A percentile compares a stretch with the other conserved stretches of the same genome.
These are phyloP conservation scores for Tangara arthus DNA, from an alignment of 2,797 vertebrate species.

Conservation along the genomic window DNA sequence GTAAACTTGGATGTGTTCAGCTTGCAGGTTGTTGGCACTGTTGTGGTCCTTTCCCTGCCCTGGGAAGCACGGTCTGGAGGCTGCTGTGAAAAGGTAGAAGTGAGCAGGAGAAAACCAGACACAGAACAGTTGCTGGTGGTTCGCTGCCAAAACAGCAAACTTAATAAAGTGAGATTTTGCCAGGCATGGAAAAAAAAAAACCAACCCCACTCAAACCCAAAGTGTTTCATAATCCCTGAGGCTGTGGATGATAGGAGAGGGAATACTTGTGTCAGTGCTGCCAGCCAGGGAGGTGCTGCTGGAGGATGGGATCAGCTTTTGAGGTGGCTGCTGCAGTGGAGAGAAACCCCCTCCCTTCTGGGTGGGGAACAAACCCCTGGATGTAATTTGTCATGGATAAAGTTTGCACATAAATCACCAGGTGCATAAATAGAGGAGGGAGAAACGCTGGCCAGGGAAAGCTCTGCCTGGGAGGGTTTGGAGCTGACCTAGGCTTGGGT, in stretches of 20 bases:
- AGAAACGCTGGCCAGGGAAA: background rate
- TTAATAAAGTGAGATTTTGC: constrained; percentile 56
- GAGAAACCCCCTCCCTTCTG: background rate
- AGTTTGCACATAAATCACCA: background rate
- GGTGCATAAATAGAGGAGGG: background rate
- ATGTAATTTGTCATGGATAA: background rate
- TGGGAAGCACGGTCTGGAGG: background rate
- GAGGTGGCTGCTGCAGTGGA: background rate
- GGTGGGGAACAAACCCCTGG: background rate
- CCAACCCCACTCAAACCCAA: background rate
- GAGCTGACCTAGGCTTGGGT: background rate
- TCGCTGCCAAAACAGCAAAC: constrained; percentile 20
- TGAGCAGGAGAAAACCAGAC: constrained; percentile 41
- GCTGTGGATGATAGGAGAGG: background rate
- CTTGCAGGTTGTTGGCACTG: background rate
- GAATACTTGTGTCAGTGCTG: background rate
- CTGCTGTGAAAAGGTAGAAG: constrained; percentile 5
- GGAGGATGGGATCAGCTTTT: background rate
- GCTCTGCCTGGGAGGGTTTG: constrained; percentile 1
- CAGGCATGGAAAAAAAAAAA: background rate
- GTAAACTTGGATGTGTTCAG: background rate
- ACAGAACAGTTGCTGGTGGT: constrained; percentile 4
- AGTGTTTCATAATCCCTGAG: constrained; percentile 59
- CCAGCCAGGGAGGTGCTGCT: background rate
- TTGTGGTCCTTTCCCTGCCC: background rate